Conservation (phyloP, 2,888 invertebrate species). For the Beris morrisii region DNA sequence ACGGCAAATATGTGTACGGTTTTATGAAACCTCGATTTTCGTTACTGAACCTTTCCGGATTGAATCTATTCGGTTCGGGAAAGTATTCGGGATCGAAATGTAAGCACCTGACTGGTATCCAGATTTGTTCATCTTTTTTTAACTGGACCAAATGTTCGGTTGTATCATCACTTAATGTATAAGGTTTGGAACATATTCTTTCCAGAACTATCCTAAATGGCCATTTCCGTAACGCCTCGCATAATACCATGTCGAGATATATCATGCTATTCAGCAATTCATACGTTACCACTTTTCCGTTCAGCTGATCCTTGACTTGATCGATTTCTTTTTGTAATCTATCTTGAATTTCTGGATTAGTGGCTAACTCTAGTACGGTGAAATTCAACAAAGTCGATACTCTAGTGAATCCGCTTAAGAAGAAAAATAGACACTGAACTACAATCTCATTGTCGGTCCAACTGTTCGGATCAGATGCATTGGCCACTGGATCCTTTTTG, state of each 20-base stretch:
- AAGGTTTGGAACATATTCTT: slow-evolving; percentile 60
- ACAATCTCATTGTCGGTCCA: slow-evolving; percentile 60
- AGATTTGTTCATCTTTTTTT: slow-evolving; percentile 46
- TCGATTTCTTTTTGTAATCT: slow-evolving; percentile 61
- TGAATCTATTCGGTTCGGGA: slow-evolving; percentile 61
- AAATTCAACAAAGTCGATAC: slow-evolving; percentile 57
- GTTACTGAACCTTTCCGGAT: slow-evolving; percentile 63
- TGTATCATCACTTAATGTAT: slow-evolving; percentile 48
- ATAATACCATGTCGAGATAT: slow-evolving; percentile 62
- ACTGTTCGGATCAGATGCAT: neutral
- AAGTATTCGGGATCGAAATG: slow-evolving; percentile 61
- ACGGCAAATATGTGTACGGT: slow-evolving; percentile 59
- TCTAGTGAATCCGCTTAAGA: slow-evolving; percentile 63
- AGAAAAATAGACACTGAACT: slow-evolving; percentile 62
- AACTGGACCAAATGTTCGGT: slow-evolving; percentile 46
- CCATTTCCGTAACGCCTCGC: slow-evolving; percentile 61
- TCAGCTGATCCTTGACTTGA: slow-evolving; percentile 54
- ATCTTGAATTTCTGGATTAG: slow-evolving; percentile 62
- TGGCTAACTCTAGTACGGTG: slow-evolving; percentile 61
- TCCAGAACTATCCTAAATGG: slow-evolving; percentile 57
- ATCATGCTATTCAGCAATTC: slow-evolving; percentile 61
- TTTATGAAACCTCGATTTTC: slow-evolving; percentile 60
- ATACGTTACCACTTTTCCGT: slow-evolving; percentile 59
- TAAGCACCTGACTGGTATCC: slow-evolving; percentile 55
- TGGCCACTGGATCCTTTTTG: neutral